Base-by-base conservation (phyloP, 2,888 invertebrate species). In the Noctua janthina region DNA sequence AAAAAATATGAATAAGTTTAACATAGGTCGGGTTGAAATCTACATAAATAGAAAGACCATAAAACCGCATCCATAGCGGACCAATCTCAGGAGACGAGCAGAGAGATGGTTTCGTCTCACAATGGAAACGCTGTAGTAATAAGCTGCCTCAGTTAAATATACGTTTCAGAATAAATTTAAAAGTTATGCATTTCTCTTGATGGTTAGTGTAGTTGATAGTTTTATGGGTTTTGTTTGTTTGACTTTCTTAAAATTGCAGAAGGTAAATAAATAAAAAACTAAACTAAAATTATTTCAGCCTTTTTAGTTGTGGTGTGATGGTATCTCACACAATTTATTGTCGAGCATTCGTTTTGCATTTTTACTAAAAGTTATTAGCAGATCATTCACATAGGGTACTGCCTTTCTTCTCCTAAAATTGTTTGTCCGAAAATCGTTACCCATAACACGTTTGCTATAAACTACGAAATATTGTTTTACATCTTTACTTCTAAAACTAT, bases 61-160 rank as follows among this genome's bases (percentile, higher is more conserved):
- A 70, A 73, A 51, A 51, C 46, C 10, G 59, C 51, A 59, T 15
- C 46, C 35, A 66, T 23, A 43, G 29, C 70, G 29, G 23, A 43
- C 73, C 56, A 69, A 86, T 66, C 83, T 85, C 83, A 20, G 10
- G 83, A 85, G 83, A 82, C n/a, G 43, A 10, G n/a, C 56, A 17
- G 64, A 35, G 56, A 81, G 46, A 84, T 73, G 49, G 76, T 56
- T 73, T 20, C 43, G 20, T 69, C 51, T 23, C 39, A 81, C 82
- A 86, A 76, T 81, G 76, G 46, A 81, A 69, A 46, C 51, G 35
- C 23, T 56, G 20, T n/a, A 29, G 51, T 72, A 81, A 75, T 66
- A 85, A 56, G 82, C 5, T 71, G n/a, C 29, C 51, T 49, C 59
- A 59, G 68, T 75, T 46, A 85, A 69, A 81, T 66, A 51, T 76